Evolutionary conservation across 2,888 invertebrate species (phyloP).

Genomic region (Rhagonycha lutea): DNA sequence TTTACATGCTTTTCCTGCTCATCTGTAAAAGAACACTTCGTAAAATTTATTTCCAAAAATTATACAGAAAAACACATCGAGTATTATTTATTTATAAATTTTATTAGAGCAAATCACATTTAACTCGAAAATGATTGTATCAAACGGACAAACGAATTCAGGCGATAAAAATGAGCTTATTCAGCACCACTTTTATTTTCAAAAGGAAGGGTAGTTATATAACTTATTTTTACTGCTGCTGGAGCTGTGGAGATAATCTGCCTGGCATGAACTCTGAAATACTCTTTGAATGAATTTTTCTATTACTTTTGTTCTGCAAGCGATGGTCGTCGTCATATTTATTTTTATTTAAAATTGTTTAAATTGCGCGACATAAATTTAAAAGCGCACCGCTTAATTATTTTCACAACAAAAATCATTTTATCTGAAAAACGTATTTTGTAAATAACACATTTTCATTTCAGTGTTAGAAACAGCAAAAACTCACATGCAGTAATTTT

Average conservation of each 20-base stretch:
- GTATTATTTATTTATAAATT: neutral
- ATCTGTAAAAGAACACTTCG: neutral
- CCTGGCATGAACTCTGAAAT: conserved; percentile 22
- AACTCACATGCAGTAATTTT: neutral
- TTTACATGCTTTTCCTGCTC: neutral
- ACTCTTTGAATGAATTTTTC: conserved; percentile 25
- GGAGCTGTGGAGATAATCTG: conserved; percentile 26
- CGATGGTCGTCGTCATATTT: neutral
- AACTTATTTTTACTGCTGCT: conserved; percentile 31
- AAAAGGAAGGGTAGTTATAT: conserved; percentile 27
- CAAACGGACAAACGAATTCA: conserved; percentile 28
- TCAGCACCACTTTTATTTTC: conserved; percentile 30
- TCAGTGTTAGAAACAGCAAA: neutral
- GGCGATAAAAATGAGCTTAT: conserved; percentile 30
- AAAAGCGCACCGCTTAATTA: neutral
- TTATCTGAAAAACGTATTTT: neutral
- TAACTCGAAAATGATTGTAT: conserved; percentile 26
- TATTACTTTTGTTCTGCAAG: conserved; percentile 13
- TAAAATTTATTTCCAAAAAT: neutral
- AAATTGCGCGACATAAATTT: neutral
- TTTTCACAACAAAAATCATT: neutral
- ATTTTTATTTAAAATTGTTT: conserved; percentile 3
- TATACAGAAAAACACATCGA: neutral
- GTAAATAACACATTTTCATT: neutral
- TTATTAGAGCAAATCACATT: conserved; percentile 15